phyloP scores from a whole-genome alignment of 2,797 vertebrate genomes.

The Pipistrellus pygmaeus region DNA sequence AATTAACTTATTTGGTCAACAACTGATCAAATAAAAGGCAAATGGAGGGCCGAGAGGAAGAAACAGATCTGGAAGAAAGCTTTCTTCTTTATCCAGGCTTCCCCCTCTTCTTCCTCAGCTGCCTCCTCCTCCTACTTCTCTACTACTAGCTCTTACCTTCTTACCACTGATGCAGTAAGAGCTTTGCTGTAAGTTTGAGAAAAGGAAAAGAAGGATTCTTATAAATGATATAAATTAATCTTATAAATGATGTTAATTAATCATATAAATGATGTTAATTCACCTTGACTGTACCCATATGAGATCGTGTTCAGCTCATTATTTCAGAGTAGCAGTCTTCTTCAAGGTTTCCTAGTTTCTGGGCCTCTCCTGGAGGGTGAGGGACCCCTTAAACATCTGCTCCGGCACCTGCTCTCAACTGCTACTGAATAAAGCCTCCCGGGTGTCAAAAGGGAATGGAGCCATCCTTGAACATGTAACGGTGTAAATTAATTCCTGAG shows the following conservation, averaged over 20 bases:
- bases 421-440: neutral
- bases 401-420: neutral
- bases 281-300: neutral
- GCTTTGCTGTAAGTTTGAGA: neutral
- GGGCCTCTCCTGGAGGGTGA: neutral
- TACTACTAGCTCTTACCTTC: conserved; percentile 66
- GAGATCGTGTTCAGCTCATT: neutral
- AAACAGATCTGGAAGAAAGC: neutral
- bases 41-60: neutral
- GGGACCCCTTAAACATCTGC: neutral
- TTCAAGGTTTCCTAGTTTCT: neutral
- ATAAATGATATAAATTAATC: neutral
- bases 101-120: conserved; percentile 25
- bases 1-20: conserved; percentile 41
- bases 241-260: neutral
- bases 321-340: neutral
- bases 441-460: neutral
- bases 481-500: neutral
- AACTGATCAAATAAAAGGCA: conserved; percentile 16
- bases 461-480: neutral
- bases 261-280: neutral
- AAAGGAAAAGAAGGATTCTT: neutral
- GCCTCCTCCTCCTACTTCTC: conserved; percentile 63
- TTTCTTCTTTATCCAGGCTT: neutral
- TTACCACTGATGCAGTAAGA: neutral